Conservation (phyloP, 1,140 invertebrate species). For the Pectinophora gossypiella region DNA sequence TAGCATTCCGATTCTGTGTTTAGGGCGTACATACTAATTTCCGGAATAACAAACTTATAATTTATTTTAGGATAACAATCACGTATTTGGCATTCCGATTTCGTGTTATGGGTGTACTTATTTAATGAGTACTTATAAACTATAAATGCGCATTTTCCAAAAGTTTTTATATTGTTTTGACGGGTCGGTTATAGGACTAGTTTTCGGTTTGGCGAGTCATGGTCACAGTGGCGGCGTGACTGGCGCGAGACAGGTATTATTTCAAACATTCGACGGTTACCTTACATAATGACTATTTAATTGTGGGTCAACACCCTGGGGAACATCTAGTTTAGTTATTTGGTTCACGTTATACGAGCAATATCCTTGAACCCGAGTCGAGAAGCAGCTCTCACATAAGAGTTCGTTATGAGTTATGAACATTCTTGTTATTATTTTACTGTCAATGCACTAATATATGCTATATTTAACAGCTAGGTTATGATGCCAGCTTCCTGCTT, state of each 20-base stretch:
- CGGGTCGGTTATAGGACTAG: not conserved
- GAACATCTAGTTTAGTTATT: conserved; percentile 20
- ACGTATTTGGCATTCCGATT: too few relatives aligned
- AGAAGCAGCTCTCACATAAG: too few relatives aligned
- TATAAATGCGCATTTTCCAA: too few relatives aligned
- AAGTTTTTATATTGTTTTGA: too few relatives aligned
- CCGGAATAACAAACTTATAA: too few relatives aligned
- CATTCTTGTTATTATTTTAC: not conserved
- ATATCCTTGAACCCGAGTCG: conserved; percentile 16
- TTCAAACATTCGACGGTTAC: conserved; percentile 22
- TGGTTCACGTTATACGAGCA: conserved; percentile 9
- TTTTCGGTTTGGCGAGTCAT: not conserved
- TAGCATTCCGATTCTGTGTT: not conserved
- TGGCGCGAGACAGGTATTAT: conserved; percentile 15
- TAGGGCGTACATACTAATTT: too few relatives aligned
- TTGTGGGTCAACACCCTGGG: conserved; percentile 44
- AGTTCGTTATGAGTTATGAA: not conserved
- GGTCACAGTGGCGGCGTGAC: not conserved
- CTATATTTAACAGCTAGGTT: too few relatives aligned
- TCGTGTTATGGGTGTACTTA: too few relatives aligned
- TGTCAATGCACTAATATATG: too few relatives aligned
- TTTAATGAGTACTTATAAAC: too few relatives aligned
- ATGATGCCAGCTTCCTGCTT: too few relatives aligned
- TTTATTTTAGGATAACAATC: too few relatives aligned
- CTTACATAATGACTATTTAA: conserved; percentile 48